Base-by-base conservation (phyloP, 2,113 vertebrate species). In the Psophia crepitans region DNA sequence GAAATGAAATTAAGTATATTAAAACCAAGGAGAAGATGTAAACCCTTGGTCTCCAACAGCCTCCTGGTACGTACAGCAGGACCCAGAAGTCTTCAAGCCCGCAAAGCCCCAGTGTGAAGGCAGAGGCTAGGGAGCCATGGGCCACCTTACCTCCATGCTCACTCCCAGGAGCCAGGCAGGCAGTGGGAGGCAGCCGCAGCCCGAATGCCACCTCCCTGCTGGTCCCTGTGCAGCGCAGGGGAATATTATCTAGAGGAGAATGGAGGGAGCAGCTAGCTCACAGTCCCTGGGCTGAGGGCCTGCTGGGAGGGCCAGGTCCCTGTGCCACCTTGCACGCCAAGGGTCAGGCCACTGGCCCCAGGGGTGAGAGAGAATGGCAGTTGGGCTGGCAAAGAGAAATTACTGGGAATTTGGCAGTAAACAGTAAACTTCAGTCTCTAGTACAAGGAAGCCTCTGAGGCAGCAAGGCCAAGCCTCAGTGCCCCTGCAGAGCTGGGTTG, bases 371-470 rank as follows among this genome's bases (percentile, higher is more conserved):
- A 37, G 35, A 28, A 48, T 14, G 16, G 37, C 23, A 8, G 43
- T 2, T 28, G 20, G 8, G 57, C 9, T 30, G 37, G 15, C 27
- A 32, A 27, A 44, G 24, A 87, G 41, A 75, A 74, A 11, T 6
- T 1, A 9, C 37, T 22, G 43, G n/a, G 43, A 78, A 46, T 8
- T 65, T 12, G 39, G 5, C 0, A 0, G 48, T 30, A 51, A 83
- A 30, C 0, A 0, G 32, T 8, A 35, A n/a, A 43, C 14, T 39
- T 39, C 5, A 23, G 17, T 32, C 43, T 35, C 5, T 0, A 0
- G 46, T 21, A 27, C 16, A 8, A 7, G 20, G 33, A 35, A 51
- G 23, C 6, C 23, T 54, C 48, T 14, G 58, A 14, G 51, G 46
- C n/a, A 28, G 43, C 51, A 8, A 43, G 30, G 21, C 63, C 60